phyloP scores from a whole-genome alignment of 1,140 invertebrate species.

The Adelges cooleyi region DNA sequence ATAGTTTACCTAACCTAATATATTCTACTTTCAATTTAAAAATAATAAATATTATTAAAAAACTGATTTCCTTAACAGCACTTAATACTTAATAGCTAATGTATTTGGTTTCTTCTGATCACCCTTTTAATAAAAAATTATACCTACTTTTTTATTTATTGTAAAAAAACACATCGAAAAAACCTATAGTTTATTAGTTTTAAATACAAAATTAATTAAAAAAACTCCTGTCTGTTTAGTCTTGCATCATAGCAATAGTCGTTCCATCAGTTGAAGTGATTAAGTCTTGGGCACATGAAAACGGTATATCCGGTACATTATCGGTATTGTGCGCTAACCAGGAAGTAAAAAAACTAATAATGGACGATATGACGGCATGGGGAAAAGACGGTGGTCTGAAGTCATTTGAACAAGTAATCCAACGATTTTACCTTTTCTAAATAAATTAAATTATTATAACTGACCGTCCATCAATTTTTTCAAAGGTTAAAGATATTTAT shows the following conservation, averaged over 20 bases:
- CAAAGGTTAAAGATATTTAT: slow-evolving; percentile 92
- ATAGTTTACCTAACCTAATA: too few species aligned
- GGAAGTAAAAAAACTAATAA: slow-evolving; percentile 76
- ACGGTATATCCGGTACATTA: slow-evolving; percentile 72
- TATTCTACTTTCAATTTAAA: too few species aligned
- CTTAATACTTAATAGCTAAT: too few species aligned
- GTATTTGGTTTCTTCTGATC: too few species aligned
- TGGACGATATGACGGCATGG: slow-evolving; percentile 76
- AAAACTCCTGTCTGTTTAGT: slow-evolving; percentile 55
- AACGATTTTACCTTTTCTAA: background rate
- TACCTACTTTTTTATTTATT: too few species aligned
- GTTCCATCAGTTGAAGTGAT: slow-evolving; percentile 90
- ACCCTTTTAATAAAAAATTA: too few species aligned
- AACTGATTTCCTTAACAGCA: too few species aligned
- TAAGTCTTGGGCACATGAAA: slow-evolving; percentile 76
- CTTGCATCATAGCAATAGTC: slow-evolving; percentile 84
- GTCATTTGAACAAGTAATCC: slow-evolving; percentile 87
- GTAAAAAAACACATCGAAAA: too few species aligned
- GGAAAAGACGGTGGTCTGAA: slow-evolving; percentile 82
- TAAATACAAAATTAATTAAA: too few species aligned
- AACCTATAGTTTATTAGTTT: too few species aligned
- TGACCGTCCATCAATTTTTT: slow-evolving; percentile 35
- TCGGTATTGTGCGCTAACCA: slow-evolving; percentile 78
- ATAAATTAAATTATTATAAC: too few species aligned
- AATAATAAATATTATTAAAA: too few species aligned